phyloP scores from a whole-genome alignment of 2,113 vertebrate species.

The Carlito syrichta region DNA sequence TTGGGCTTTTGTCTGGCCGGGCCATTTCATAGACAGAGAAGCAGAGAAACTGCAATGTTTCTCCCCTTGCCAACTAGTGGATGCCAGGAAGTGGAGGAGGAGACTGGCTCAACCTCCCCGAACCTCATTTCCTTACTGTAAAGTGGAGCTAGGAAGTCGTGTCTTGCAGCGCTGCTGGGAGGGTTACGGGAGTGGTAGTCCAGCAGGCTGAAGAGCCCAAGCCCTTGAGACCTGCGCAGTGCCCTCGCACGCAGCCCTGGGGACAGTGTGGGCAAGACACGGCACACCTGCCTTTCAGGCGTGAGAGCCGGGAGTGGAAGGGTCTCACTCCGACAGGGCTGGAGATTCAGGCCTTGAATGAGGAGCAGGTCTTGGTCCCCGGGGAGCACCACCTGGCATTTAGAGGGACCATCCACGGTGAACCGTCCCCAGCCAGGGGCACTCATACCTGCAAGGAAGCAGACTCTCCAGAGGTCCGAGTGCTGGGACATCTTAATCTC shows the following conservation, averaged over 20 bases:
- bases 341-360: neutral
- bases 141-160: neutral
- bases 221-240: rapidly evolving
- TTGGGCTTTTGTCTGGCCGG: neutral
- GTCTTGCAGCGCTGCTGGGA: neutral
- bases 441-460: constrained; percentile 91
- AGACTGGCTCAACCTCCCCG: neutral
- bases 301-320: rapidly evolving
- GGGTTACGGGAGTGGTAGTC: neutral
- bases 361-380: too few relatives aligned
- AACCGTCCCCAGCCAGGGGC: rapidly evolving
- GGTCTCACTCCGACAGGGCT: neutral
- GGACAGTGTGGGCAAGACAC: neutral
- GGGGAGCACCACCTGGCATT: too few relatives aligned
- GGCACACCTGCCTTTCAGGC: neutral
- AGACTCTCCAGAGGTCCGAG: constrained; percentile 96
- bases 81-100: neutral
- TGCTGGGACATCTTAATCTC: constrained; percentile 93
- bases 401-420: too few relatives aligned
- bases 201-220: rapidly evolving
- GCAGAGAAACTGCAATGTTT: neutral
- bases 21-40: neutral
- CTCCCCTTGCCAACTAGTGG: neutral
- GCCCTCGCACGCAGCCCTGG: neutral
- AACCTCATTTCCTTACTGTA: neutral